These are phyloP conservation scores for Emydocephalus ijimae DNA, from an alignment of 2,113 vertebrate species.

Conservation along the genomic window DNA sequence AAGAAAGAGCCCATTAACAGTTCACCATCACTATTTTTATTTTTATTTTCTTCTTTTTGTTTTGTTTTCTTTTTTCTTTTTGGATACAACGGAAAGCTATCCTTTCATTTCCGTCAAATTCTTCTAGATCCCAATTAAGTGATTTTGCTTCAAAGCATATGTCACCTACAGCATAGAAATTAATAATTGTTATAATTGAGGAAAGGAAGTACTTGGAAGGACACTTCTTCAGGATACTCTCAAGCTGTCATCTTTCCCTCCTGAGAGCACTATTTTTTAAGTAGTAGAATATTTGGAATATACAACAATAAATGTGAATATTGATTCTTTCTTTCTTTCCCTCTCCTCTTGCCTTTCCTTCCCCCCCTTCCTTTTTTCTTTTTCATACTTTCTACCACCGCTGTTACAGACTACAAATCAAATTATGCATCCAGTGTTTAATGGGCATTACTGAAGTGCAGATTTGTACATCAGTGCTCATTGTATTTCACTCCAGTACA, in stretches of 20 bases:
- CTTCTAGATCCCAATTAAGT: not conserved
- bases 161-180: not conserved
- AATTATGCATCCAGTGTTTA: not conserved
- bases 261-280: conserved; percentile 17
- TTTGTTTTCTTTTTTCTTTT: not conserved
- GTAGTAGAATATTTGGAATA: not conserved
- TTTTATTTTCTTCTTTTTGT: not conserved
- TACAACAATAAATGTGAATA: not conserved
- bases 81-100: not conserved
- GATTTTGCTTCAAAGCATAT: not conserved
- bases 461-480: not conserved
- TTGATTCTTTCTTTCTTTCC: not conserved
- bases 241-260: not conserved
- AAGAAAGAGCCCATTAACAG: not conserved
- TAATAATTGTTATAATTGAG: not conserved
- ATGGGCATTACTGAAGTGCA: not conserved
- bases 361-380: too few species aligned
- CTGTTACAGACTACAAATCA: not conserved
- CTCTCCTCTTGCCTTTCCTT: not conserved
- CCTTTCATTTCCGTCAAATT: not conserved
- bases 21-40: not conserved
- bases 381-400: not conserved
- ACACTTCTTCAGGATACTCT: not conserved
- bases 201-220: not conserved
- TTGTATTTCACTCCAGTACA: not conserved